Evolutionary conservation across 53 echinoderm and acorn worm species (phyloP).

Genomic region (Temnopleurus reevesii): DNA sequence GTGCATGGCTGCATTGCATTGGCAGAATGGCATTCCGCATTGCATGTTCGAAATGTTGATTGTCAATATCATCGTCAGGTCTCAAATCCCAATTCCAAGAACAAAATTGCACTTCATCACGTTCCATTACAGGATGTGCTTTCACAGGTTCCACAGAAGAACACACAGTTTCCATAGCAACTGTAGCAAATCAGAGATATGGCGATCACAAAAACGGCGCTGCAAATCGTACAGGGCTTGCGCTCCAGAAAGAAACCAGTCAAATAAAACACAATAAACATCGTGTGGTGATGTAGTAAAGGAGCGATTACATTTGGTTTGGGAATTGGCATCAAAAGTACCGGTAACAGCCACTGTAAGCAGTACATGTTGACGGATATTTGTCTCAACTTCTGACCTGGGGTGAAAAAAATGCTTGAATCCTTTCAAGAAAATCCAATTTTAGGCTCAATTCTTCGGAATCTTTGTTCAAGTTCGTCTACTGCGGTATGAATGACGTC

Average conservation of each 20-base stretch:
- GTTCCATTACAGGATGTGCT: slow-evolving; percentile 72
- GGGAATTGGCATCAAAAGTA: slow-evolving; percentile 92
- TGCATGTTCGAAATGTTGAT: too few relatives aligned
- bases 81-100: too few relatives aligned
- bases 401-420: background rate
- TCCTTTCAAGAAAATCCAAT: background rate
- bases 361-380: slow-evolving; percentile 81
- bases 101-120: slow-evolving; percentile 37
- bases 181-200: slow-evolving; percentile 88
- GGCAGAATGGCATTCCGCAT: too few relatives aligned
- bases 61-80: too few relatives aligned
- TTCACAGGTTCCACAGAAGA: slow-evolving; percentile 91
- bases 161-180: slow-evolving; percentile 93
- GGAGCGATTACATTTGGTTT: slow-evolving; percentile 80
- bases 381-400: background rate
- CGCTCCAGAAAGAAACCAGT: slow-evolving; percentile 94
- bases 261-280: slow-evolving; percentile 96
- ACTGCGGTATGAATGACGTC: background rate
- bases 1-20: too few relatives aligned
- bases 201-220: slow-evolving; percentile 88
- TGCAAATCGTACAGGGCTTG: slow-evolving; percentile 98
- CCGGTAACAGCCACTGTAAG: slow-evolving; percentile 95
- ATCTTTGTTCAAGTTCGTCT: background rate
- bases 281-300: slow-evolving; percentile 94
- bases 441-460: background rate